Conservation (phyloP, 2,113 vertebrate genomes). For the Antennarius striatus region DNA sequence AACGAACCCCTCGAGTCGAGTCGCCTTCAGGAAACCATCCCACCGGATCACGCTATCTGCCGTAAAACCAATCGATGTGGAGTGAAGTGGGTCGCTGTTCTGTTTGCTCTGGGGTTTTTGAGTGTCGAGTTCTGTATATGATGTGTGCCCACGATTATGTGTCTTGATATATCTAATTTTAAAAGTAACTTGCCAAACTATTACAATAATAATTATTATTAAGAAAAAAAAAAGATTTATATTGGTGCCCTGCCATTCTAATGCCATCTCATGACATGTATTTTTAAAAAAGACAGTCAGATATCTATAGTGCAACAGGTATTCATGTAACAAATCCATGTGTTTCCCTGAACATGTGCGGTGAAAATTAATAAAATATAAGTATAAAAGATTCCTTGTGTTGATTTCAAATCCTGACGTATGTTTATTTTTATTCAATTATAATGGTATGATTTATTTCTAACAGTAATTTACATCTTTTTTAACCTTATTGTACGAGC, state of each 20-base stretch:
- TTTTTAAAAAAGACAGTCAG: slow-evolving; percentile 68
- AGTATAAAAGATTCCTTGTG: slow-evolving; percentile 41
- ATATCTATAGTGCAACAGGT: slow-evolving; percentile 75
- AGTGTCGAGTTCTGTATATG: slow-evolving; percentile 67
- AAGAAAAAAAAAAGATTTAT: slow-evolving; percentile 57
- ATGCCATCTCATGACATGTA: slow-evolving; percentile 68
- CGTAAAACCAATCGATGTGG: slow-evolving; percentile 15
- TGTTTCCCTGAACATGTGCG: slow-evolving; percentile 74
- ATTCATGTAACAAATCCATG: slow-evolving; percentile 74
- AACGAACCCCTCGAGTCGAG: slow-evolving; percentile 27
- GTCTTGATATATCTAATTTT: slow-evolving; percentile 69
- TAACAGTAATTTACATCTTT: too few relatives aligned
- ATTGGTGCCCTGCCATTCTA: slow-evolving; percentile 62
- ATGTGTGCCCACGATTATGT: slow-evolving; percentile 63
- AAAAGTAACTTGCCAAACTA: slow-evolving; percentile 63
- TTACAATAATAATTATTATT: slow-evolving; percentile 10
- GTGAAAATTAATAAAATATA: slow-evolving; percentile 77
- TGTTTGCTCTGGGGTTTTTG: slow-evolving; percentile 63
- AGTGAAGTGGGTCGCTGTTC: slow-evolving; percentile 42
- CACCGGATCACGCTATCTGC: slow-evolving; percentile 32
- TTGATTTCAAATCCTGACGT: neutral
- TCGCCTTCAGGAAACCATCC: slow-evolving; percentile 43
- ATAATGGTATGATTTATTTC: neutral
- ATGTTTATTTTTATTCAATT: neutral
- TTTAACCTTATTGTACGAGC: too few relatives aligned